Evolutionary conservation across 2,888 invertebrate genomes (phyloP).

Genomic region (Macrostomum cliftonense): DNA sequence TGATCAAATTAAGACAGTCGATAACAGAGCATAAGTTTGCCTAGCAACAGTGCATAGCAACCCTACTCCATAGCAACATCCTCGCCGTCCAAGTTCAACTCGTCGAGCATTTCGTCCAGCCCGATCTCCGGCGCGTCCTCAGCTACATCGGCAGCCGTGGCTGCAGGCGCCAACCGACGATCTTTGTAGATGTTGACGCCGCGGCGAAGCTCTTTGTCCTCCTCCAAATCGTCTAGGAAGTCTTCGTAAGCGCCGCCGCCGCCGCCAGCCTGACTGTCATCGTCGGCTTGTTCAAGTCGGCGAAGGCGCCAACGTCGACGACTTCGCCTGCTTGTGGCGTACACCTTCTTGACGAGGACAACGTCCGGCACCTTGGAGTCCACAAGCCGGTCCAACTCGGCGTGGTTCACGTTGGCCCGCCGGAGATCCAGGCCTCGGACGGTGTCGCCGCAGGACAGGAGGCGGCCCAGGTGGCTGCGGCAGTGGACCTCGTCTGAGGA

Average conservation of each 20-base stretch:
- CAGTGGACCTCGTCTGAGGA: slow-evolving; percentile 51
- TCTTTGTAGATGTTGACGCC: slow-evolving; percentile 71
- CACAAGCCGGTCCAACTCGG: slow-evolving; percentile 60
- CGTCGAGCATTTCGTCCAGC: slow-evolving; percentile 35
- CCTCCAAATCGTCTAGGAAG: slow-evolving; percentile 88
- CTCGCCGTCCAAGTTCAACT: slow-evolving; percentile 21
- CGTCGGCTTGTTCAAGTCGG: slow-evolving; percentile 46
- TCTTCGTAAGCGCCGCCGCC: slow-evolving; percentile 66
- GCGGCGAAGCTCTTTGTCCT: slow-evolving; percentile 68
- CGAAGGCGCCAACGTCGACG: slow-evolving; percentile 71
- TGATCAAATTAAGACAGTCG: too few relatives aligned
- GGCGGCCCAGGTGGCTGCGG: slow-evolving; percentile 76
- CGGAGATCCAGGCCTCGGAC: slow-evolving; percentile 70
- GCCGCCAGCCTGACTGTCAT: not conserved
- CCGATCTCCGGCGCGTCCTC: slow-evolving; percentile 24
- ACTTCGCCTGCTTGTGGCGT: slow-evolving; percentile 53
- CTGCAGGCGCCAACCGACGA: slow-evolving; percentile 13
- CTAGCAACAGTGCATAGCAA: too few relatives aligned
- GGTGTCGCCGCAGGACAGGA: slow-evolving; percentile 75
- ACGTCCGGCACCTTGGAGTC: slow-evolving; percentile 59
- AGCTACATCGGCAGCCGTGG: not conserved
- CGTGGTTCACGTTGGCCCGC: slow-evolving; percentile 76
- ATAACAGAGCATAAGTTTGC: too few relatives aligned
- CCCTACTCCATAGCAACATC: not conserved
- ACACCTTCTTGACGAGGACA: slow-evolving; percentile 75